Conservation (phyloP, 2,113 vertebrate genomes). For the Rutilus rutilus region DNA sequence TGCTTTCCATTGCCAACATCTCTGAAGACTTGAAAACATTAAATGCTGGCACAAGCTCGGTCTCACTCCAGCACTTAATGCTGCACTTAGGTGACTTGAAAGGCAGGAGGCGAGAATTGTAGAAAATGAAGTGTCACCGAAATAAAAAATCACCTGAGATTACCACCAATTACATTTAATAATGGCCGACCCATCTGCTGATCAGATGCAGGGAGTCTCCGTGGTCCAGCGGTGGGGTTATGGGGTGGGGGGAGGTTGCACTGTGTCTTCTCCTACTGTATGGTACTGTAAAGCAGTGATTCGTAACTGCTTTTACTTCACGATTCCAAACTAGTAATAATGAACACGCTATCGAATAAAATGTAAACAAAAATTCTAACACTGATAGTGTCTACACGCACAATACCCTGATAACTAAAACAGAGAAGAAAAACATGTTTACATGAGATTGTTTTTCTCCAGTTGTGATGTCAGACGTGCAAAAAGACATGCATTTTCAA, state of each 20-base stretch:
- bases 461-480: neutral
- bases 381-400: neutral
- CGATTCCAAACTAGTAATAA: neutral
- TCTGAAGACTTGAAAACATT: conserved; percentile 87
- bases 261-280: neutral
- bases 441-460: neutral
- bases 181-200: conserved; percentile 74
- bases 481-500: neutral
- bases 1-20: conserved; percentile 90
- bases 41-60: conserved; percentile 79
- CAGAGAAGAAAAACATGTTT: neutral
- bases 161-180: conserved; percentile 81
- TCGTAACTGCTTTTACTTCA: neutral
- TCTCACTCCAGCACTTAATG: conserved; percentile 80
- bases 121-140: conserved; percentile 89
- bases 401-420: neutral
- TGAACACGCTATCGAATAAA: neutral
- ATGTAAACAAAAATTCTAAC: neutral
- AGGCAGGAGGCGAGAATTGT: conserved; percentile 84
- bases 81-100: conserved; percentile 86
- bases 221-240: conserved; percentile 1
- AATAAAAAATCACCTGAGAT: conserved; percentile 81
- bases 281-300: neutral
- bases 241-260: neutral
- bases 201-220: conserved; percentile 75